Conservation (phyloP, 2,113 vertebrate genomes). For the Cygnus atratus region DNA sequence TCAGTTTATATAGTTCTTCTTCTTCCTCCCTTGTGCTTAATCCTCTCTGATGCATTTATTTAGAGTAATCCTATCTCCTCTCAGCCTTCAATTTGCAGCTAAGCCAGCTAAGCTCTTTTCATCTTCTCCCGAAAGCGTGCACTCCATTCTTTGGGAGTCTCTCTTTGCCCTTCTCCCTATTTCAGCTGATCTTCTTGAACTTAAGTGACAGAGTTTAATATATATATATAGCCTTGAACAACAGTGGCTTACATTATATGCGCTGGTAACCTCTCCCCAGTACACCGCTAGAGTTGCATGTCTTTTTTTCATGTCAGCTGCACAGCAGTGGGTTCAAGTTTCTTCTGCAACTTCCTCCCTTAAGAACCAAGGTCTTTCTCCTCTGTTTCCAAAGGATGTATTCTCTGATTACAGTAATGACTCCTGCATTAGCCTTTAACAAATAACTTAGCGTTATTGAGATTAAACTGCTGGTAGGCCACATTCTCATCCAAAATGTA, state of each 20-base stretch:
- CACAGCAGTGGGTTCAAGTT: background rate
- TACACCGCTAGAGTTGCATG: fast-evolving
- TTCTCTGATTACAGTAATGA: background rate
- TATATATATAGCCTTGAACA: background rate
- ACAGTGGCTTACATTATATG: background rate
- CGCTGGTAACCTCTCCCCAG: background rate
- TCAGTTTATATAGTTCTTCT: background rate
- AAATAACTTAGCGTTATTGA: background rate
- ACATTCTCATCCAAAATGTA: background rate
- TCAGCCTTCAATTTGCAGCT: slow-evolving; percentile 30
- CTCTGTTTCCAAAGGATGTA: background rate
- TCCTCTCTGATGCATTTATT: slow-evolving; percentile 31
- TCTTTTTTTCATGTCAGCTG: background rate
- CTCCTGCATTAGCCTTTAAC: background rate
- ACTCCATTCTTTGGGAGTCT: background rate
- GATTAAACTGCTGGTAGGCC: slow-evolving; percentile 23
- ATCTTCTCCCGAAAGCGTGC: background rate
- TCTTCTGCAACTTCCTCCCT: background rate
- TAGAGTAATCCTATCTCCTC: slow-evolving; percentile 33
- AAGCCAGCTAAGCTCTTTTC: slow-evolving; percentile 47
- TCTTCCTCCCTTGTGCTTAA: slow-evolving; percentile 17
- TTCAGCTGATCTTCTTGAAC: background rate
- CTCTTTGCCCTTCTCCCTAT: background rate
- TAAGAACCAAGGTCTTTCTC: background rate
- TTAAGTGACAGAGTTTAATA: background rate